Base-by-base conservation (phyloP, 2,888 invertebrate species). In the Taenaris catops region DNA sequence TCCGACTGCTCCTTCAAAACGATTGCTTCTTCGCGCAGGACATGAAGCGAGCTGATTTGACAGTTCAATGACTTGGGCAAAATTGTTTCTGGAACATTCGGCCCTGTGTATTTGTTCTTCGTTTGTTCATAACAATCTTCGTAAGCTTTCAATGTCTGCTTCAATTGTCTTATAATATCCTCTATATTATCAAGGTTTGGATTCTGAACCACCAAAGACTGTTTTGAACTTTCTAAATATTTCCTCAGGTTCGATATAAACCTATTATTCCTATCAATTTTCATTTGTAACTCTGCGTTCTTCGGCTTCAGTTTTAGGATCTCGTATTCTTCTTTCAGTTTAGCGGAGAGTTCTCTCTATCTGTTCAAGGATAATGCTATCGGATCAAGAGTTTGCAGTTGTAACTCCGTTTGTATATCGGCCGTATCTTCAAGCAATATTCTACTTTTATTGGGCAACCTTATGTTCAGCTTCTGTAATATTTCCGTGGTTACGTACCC, bases 51-150 rank as follows among this genome's bases (percentile, higher is more conserved):
- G 1, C 52, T 33, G 0, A 65, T 49, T 3, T 75, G 46, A 1
- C 57, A 53, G 5, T 47, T 44, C 6, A 87, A 38, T 0, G 71
- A 58, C 34, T 62, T 55, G 0, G 81, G 86, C 32, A 74, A 42
- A 2, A 71, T 41, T 2, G 42, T 49, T 2, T 75, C 73, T 0
- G 78, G 70, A n/a, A n/a, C n/a, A n/a, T n/a, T n/a, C n/a, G n/a
- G n/a, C n/a, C n/a, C n/a, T n/a, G n/a, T n/a, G n/a, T n/a, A n/a
- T n/a, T n/a, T n/a, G n/a, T n/a, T n/a, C 70, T 67, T 76, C 1
- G 72, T 67, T 25, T 71, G 72, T 5, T 68, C 67, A 44, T 60
- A 75, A 38, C 62, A 79, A 34, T 81, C 74, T 39, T 83, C 80
- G 53, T 86, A 87, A 0, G 71, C 71, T 4, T 52, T 60, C 0